Conservation (phyloP, 2,113 vertebrate genomes). For the Podarcis raffonei region DNA sequence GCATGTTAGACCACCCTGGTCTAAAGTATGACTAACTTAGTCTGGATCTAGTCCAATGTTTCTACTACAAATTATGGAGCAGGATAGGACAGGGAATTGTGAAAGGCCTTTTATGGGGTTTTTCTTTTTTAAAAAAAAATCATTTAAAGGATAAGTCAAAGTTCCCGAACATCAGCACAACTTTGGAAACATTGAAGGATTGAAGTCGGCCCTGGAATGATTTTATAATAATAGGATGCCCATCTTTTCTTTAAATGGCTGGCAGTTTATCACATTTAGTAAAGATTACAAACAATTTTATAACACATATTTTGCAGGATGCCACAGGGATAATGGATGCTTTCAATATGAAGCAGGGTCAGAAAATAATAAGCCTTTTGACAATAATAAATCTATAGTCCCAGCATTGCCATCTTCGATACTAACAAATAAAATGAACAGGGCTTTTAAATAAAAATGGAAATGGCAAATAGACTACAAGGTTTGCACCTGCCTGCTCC, state of each 20-base stretch:
- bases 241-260: constrained; percentile 36
- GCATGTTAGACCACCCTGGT: too few species aligned
- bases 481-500: neutral
- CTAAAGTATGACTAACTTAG: neutral
- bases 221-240: neutral
- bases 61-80: neutral
- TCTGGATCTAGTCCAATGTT: neutral
- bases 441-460: constrained; percentile 41
- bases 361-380: constrained; percentile 44
- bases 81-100: neutral
- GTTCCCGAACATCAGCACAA: constrained; percentile 19
- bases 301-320: constrained; percentile 22
- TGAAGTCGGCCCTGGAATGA: neutral
- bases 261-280: constrained; percentile 21
- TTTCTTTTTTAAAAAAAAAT: neutral
- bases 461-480: constrained; percentile 23
- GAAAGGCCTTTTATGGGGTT: neutral
- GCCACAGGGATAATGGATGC: neutral
- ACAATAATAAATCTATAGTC: constrained; percentile 21
- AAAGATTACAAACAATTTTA: constrained; percentile 36
- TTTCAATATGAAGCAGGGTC: constrained; percentile 37
- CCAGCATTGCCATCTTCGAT: neutral
- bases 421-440: constrained; percentile 14
- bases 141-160: neutral
- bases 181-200: neutral